A percentile compares a stretch with the other conserved stretches of the same genome.
Conservation (phyloP, 2,888 invertebrate genomes). For the Cephus pygmeus region DNA sequence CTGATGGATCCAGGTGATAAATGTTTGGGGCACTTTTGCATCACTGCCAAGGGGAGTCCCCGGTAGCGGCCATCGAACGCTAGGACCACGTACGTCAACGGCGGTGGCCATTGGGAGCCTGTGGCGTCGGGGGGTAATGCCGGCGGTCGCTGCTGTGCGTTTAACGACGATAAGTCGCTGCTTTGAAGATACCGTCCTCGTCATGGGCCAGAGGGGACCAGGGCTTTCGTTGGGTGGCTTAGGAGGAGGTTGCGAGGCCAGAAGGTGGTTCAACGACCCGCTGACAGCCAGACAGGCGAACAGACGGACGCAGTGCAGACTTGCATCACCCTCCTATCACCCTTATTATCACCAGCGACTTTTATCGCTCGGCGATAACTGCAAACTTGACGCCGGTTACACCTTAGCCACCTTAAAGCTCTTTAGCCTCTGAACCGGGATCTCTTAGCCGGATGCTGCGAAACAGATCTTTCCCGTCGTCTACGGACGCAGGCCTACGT, state of each 20-base stretch:
- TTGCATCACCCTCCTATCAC: slow-evolving; percentile 67
- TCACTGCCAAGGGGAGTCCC: not conserved
- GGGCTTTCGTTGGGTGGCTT: not conserved
- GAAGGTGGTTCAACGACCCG: slow-evolving; percentile 68
- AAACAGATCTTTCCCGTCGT: not conserved
- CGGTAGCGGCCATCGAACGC: not conserved
- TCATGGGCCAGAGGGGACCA: not conserved
- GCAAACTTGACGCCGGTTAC: slow-evolving; percentile 25
- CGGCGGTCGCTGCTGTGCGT: slow-evolving; percentile 14
- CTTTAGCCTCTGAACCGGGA: not conserved
- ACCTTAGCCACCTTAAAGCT: not conserved
- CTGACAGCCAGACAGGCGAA: slow-evolving; percentile 55
- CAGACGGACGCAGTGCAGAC: slow-evolving; percentile 67
- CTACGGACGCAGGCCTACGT: not conserved
- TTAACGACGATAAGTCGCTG: slow-evolving; percentile 50
- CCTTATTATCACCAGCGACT: slow-evolving; percentile 59
- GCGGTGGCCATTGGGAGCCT: not conserved
- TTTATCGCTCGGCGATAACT: slow-evolving; percentile 58
- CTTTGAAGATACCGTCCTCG: slow-evolving; percentile 41
- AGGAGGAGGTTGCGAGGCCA: slow-evolving; percentile 74
- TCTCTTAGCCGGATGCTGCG: not conserved
- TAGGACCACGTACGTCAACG: too few relatives aligned
- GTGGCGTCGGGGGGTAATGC: not conserved
- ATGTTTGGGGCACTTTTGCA: not conserved
- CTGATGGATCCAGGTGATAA: not conserved